Evolutionary conservation across 2,113 vertebrate genomes (phyloP).

Genomic region (Ahaetulla prasina): DNA sequence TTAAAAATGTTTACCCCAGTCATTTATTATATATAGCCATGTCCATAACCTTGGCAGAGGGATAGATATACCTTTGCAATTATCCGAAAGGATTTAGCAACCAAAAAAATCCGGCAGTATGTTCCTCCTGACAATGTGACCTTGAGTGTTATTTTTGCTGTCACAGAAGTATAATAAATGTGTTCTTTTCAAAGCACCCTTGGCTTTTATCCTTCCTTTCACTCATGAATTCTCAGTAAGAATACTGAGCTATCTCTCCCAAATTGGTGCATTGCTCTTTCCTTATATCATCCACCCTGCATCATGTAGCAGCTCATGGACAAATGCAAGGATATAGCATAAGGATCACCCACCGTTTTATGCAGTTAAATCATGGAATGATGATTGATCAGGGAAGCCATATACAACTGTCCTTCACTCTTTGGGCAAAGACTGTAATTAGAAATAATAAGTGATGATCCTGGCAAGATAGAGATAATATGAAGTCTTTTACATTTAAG

Average conservation of each 20-base stretch:
- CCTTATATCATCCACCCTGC: background rate
- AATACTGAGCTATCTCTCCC: background rate
- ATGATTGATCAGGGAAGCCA: background rate
- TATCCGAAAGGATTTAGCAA: constrained; percentile 3
- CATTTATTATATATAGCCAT: constrained; percentile 47
- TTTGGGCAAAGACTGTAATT: background rate
- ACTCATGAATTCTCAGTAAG: background rate
- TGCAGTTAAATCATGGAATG: background rate
- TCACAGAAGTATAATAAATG: background rate
- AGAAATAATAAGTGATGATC: background rate
- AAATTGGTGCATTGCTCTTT: background rate
- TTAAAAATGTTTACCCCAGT: constrained; percentile 45
- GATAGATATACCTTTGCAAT: background rate
- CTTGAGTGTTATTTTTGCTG: constrained; percentile 11
- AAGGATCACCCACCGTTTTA: background rate
- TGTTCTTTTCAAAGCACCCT: background rate
- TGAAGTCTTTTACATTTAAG: background rate
- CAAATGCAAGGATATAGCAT: background rate
- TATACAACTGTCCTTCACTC: background rate
- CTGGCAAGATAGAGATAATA: background rate
- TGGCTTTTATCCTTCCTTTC: background rate
- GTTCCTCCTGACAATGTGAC: background rate
- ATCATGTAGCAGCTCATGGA: background rate
- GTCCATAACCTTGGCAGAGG: constrained; percentile 20
- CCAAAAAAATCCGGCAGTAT: background rate